A percentile compares a stretch with the other conserved stretches of the same genome.
phyloP scores from a whole-genome alignment of 2,797 vertebrate genomes.

The Cynopterus sphinx region DNA sequence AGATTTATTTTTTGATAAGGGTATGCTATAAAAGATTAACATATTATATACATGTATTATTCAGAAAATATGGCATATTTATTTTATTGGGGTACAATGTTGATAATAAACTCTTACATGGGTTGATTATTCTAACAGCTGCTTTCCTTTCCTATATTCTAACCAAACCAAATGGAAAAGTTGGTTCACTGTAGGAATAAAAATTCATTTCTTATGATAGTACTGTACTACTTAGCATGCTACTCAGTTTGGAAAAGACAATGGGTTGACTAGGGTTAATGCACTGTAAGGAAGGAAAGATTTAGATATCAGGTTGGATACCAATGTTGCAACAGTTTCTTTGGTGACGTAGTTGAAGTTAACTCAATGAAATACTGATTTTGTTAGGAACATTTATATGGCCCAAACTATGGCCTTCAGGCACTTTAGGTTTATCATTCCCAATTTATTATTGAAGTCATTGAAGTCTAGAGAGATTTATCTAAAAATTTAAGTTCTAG shows the following conservation, averaged over 20 bases:
- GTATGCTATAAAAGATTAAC: constrained; percentile 68
- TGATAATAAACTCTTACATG: constrained; percentile 51
- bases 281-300: background rate
- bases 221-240: background rate
- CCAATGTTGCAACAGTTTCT: background rate
- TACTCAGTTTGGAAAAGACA: background rate
- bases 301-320: background rate
- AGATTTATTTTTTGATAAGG: constrained; percentile 77
- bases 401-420: background rate
- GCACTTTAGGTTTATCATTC: background rate
- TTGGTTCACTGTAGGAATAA: background rate
- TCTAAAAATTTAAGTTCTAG: background rate
- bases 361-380: background rate
- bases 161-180: constrained; percentile 39
- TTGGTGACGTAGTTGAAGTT: background rate
- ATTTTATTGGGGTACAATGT: constrained; percentile 17
- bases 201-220: background rate
- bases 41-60: constrained; percentile 60
- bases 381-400: background rate
- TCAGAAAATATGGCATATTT: constrained; percentile 62
- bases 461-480: background rate
- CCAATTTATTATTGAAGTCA: background rate
- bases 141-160: background rate
- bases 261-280: background rate
- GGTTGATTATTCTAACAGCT: constrained; percentile 50